A percentile compares a stretch with the other conserved stretches of the same genome.
phyloP scores from a whole-genome alignment of 2,797 vertebrate genomes.

The Natrix natrix region DNA sequence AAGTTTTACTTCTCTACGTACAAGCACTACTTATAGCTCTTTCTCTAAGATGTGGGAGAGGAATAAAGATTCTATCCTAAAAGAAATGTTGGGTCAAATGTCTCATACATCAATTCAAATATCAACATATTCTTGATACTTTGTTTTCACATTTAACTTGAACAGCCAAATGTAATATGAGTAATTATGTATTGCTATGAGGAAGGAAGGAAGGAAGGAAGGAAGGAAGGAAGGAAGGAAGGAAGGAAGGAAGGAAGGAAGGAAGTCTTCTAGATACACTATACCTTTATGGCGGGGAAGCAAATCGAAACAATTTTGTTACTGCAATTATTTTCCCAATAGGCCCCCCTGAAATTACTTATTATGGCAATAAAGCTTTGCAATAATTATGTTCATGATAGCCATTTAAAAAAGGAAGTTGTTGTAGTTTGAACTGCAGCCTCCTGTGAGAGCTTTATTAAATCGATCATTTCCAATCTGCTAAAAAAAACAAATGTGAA shows the following conservation, averaged over 20 bases:
- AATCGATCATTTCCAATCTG: background rate
- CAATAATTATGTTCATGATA: background rate
- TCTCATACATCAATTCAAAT: background rate
- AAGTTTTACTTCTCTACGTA: background rate
- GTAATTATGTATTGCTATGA: background rate
- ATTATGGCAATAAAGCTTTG: conserved; percentile 5
- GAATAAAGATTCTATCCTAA: background rate
- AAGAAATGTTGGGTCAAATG: conserved; percentile 18
- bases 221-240: background rate
- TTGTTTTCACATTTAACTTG: background rate
- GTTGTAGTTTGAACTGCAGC: background rate
- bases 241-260: background rate
- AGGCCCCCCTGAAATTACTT: conserved; percentile 7
- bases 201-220: background rate
- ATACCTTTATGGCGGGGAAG: background rate
- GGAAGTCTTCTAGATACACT: background rate
- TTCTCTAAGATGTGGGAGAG: background rate
- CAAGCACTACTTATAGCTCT: background rate
- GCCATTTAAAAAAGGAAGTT: background rate
- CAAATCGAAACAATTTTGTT: background rate
- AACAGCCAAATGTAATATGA: background rate
- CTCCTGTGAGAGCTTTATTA: background rate
- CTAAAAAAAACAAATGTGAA: background rate
- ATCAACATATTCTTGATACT: background rate
- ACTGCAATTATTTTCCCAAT: background rate